Percentiles rank a stretch among this genome's conserved stretches.
phyloP scores from a whole-genome alignment of 2,113 vertebrate species.

The Alectura lathami region DNA sequence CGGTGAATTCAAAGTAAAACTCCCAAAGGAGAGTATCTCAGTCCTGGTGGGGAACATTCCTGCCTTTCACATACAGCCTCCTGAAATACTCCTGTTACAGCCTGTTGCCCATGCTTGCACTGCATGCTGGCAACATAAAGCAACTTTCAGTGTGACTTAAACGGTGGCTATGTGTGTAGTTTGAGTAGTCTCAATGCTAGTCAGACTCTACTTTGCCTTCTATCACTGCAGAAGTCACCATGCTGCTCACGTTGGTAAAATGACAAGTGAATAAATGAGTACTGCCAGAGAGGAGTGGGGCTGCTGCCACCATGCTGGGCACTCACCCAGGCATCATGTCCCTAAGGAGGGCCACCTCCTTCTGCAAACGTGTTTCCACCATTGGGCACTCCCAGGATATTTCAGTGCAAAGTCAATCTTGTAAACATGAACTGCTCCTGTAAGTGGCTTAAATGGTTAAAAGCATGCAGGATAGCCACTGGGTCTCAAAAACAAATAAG shows the following conservation, averaged over 20 bases:
- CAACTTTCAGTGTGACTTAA: background rate
- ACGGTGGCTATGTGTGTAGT: background rate
- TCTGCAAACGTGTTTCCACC: background rate
- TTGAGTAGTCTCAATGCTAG: background rate
- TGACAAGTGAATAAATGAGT: background rate
- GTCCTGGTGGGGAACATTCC: background rate
- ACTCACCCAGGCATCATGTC: accelerated
- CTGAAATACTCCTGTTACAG: background rate
- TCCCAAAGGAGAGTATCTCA: background rate
- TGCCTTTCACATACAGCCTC: background rate
- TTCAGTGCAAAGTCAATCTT: background rate
- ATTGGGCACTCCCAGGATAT: background rate
- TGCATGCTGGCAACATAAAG: background rate
- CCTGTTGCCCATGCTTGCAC: accelerated
- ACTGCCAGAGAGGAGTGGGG: background rate
- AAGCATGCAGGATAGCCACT: background rate
- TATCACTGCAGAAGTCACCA: background rate
- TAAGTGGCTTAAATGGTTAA: background rate
- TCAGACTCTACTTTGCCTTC: background rate
- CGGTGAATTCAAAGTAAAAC: background rate
- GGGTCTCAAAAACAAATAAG: background rate
- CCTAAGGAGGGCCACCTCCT: background rate
- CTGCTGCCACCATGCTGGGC: background rate
- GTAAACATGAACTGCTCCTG: background rate
- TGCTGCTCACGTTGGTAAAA: background rate